These are phyloP conservation scores for Dynastes tityus DNA, from an alignment of 2,888 invertebrate species.

Conservation along the genomic window DNA sequence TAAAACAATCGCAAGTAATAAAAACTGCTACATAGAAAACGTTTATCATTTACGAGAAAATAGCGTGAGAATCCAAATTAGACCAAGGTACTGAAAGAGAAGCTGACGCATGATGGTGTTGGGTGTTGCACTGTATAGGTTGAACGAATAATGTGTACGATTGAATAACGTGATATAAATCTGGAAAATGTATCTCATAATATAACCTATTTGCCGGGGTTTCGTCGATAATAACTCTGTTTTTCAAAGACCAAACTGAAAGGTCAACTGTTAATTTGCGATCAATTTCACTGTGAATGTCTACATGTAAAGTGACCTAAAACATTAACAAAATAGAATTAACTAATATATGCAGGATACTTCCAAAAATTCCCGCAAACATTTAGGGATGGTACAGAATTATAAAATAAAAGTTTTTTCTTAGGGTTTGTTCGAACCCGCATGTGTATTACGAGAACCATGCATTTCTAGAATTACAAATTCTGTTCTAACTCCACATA, in stretches of 20 bases:
- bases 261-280: slow-evolving; percentile 62
- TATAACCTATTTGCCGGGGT: slow-evolving; percentile 75
- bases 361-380: no score
- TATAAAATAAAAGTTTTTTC: no score
- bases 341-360: no score
- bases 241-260: slow-evolving; percentile 63
- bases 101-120: slow-evolving; percentile 74
- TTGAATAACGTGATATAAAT: slow-evolving; percentile 76
- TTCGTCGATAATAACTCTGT: slow-evolving; percentile 70
- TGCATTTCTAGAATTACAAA: no score
- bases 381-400: no score
- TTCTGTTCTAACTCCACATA: no score
- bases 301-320: slow-evolving; percentile 78
- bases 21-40: neutral
- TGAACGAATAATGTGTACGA: slow-evolving; percentile 76
- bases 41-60: slow-evolving; percentile 73
- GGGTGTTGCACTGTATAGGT: slow-evolving; percentile 70
- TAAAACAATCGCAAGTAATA: slow-evolving; percentile 58
- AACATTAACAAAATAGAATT: slow-evolving; percentile 57
- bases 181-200: slow-evolving; percentile 76
- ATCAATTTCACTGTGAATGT: slow-evolving; percentile 74
- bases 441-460: no score
- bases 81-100: slow-evolving; percentile 80
- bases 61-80: slow-evolving; percentile 74
- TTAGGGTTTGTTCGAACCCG: no score